A percentile compares a stretch with the other conserved stretches of the same genome.
Conservation (phyloP, 2,797 vertebrate species). For the Hoplostethus mediterraneus region DNA sequence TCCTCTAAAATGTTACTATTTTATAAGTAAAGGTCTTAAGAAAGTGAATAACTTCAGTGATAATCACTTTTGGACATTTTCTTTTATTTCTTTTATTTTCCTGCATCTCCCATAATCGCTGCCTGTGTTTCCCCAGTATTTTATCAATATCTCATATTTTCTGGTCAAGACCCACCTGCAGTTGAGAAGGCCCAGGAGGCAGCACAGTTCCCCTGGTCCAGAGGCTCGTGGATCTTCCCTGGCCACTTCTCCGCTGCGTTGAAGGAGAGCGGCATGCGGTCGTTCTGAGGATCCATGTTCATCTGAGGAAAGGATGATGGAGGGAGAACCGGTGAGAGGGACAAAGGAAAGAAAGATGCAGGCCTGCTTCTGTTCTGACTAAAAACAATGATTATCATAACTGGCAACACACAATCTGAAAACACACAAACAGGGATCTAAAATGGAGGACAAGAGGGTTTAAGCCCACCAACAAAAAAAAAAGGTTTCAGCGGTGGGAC, state of each 20-base stretch:
- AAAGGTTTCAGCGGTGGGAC: not conserved
- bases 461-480: not conserved
- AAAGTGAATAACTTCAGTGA: not conserved
- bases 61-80: no score
- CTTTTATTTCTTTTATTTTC: not conserved
- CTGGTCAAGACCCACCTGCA: constrained; percentile 81
- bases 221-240: constrained; percentile 93
- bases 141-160: not conserved
- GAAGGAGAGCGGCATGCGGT: constrained; percentile 87
- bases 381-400: constrained; percentile 12
- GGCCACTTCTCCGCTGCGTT: constrained; percentile 93
- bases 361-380: not conserved
- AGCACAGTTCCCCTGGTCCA: constrained; percentile 97
- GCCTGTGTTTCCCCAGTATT: not conserved
- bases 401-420: not conserved
- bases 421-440: not conserved
- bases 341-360: not conserved
- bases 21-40: not conserved
- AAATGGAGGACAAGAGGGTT: not conserved
- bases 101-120: not conserved
- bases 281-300: constrained; percentile 87
- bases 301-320: constrained; percentile 78
- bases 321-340: not conserved
- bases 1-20: not conserved
- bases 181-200: constrained; percentile 99